Conservation (phyloP, 2,888 invertebrate genomes). For the Chymomyza caudatula region DNA sequence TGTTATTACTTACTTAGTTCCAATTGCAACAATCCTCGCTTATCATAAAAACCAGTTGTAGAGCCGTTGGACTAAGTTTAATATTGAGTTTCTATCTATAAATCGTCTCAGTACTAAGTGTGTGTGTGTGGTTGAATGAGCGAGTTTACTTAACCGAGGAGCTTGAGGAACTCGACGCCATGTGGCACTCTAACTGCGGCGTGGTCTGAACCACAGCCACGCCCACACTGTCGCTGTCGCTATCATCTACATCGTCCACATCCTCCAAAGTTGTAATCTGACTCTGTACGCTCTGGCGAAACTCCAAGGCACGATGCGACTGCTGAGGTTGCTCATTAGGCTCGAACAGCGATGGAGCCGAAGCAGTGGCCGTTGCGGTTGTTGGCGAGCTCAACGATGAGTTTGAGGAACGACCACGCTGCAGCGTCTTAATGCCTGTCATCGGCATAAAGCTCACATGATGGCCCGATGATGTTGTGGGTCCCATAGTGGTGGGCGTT, state of each 20-base stretch:
- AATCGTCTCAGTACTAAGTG: not conserved
- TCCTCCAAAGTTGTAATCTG: constrained; percentile 71
- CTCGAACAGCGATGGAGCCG: constrained; percentile 60
- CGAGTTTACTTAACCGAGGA: constrained; percentile 58
- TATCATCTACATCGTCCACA: constrained; percentile 51
- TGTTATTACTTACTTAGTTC: no score
- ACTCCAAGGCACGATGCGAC: constrained; percentile 52
- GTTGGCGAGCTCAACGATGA: constrained; percentile 46
- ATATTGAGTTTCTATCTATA: not conserved
- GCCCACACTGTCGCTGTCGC: constrained; percentile 50
- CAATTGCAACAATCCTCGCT: not conserved
- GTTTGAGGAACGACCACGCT: constrained; percentile 45
- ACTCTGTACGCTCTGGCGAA: constrained; percentile 65
- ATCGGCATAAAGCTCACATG: constrained; percentile 68
- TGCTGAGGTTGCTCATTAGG: constrained; percentile 24
- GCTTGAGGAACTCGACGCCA: constrained; percentile 57
- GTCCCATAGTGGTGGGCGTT: constrained; percentile 68
- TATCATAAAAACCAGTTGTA: not conserved
- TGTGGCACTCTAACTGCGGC: constrained; percentile 49
- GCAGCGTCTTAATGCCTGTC: constrained; percentile 41
- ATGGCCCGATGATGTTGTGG: constrained; percentile 57
- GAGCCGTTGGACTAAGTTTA: no score
- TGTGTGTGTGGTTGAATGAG: constrained; percentile 9
- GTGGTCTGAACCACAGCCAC: constrained; percentile 50
- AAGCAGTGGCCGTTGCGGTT: constrained; percentile 38